Evolutionary conservation across 2,113 vertebrate species (phyloP), one percentile per base, ranked within the genome.

Genomic region (Hippopotamus amphibius): DNA sequence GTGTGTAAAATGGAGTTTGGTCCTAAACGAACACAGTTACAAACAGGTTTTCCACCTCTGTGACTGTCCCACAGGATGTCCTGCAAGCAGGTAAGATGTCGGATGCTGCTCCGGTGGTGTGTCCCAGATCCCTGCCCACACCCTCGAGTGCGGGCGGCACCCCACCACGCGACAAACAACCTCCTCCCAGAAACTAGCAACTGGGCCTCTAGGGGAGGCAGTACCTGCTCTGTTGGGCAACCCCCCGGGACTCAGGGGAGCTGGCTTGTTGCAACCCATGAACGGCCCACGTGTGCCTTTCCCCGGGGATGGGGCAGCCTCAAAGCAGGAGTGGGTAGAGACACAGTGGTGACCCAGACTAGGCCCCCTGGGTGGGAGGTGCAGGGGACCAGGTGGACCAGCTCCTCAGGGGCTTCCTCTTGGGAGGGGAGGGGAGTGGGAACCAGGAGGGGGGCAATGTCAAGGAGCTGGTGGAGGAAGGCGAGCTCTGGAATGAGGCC

Each of bases 221-320:
- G 37, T 0, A 1, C 74, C 37, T 3, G 4, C 50, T 16, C n/a
- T 2, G 3, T 0, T 41, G 30, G 72, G 48, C 65, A 7, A 2
- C 17, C 63, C 15, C 8, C 28, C 22, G 84, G 48, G 33, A 41
- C 74, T 30, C 15, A 19, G 71, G 21, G 41, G 22, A 4, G 5
- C 16, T 28, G 59, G 37, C 13, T 14, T 15, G 63, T 8, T 21
- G 2, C 5, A 1, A 30, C 50, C 68, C 15, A 50, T 15, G 3
- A 48, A 14, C 1, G 3, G 83, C 71, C 21, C 11, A 19, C 11
- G 21, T 15, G 19, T 48, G 11, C 7, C 61, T 41, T 41, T 22
- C 30, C 57, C 7, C 14, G 0, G n/a, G 10, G 61, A 57, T 8
- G 61, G 82, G 28, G 59, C 4, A 6, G 10, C n/a, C n/a, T 41